Conservation (phyloP, 2,888 invertebrate species). For the Odontomyia ornata region DNA sequence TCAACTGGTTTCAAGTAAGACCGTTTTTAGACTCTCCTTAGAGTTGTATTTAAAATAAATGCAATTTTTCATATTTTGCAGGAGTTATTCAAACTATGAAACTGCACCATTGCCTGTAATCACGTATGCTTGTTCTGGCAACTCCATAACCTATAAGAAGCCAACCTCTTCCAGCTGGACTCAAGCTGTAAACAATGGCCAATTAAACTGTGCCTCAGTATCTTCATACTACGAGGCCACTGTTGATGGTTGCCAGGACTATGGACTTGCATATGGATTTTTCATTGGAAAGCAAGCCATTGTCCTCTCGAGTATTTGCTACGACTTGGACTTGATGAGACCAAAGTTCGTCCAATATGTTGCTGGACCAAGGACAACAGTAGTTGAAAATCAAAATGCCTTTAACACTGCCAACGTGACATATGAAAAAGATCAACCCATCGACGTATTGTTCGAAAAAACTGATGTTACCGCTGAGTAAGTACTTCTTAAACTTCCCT, state of each 20-base stretch:
- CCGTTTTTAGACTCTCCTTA: neutral
- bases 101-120: neutral
- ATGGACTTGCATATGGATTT: constrained; percentile 25
- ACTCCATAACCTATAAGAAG: neutral
- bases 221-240: neutral
- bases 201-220: neutral
- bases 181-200: neutral
- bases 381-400: neutral
- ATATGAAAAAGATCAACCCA: neutral
- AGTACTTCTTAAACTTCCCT: neutral
- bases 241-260: neutral
- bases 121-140: neutral
- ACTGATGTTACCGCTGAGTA: neutral
- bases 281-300: constrained; percentile 5
- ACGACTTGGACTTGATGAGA: constrained; percentile 6
- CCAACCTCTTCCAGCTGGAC: neutral
- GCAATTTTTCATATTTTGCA: neutral
- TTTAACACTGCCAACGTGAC: constrained; percentile 4
- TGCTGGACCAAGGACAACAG: neutral
- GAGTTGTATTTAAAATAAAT: neutral
- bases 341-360: constrained; percentile 18
- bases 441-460: neutral
- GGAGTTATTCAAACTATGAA: neutral
- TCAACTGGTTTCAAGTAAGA: constrained; percentile 15
- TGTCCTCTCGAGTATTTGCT: constrained; percentile 11